Base-by-base conservation (phyloP, 2,113 vertebrate genomes). In the Takifugu bimaculatus region DNA sequence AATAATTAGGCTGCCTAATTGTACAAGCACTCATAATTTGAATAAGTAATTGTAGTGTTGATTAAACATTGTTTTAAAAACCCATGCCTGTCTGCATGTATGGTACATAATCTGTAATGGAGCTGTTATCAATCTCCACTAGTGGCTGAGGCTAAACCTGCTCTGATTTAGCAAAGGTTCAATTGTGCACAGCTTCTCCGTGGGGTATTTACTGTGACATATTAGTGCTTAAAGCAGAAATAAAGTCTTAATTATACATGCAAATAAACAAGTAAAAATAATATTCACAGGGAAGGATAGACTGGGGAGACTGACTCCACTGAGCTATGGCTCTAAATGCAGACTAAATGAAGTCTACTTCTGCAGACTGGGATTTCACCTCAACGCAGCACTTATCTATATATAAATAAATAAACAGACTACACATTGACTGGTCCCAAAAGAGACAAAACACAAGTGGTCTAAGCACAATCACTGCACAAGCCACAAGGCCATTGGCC, bases 1-100 rank as follows among this genome's bases (percentile, higher is more conserved):
- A 20, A 20, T 20, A 74, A 79, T 80, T 70, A 79, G 51, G 32
- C 44, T 47, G 57, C 48, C 58, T 42, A 49, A 63, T 43, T 78
- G 32, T 68, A 62, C 55, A 50, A 48, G 26, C 50, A 35, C 60
- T 70, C 42, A 57, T 15, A 63, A 9, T 60, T 55, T 35, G 44
- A 60, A 68, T 74, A 49, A 53, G 49, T 48, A 35, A 44, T 75
- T 72, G 55, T 65, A 74, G 50, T 50, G 59, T 69, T 69, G 55
- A 72, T 67, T 77, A 64, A 66, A 63, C 48, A 45, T 29, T 49
- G 39, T 15, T 63, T 61, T 75, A 27, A 56, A 39, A 57, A 11
- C 27, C n/a, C 35, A 15, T 50, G 35, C 35, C 35, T 39, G 45
- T 14, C 26, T 13, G 20, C 13, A 32, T 57, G 27, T 54, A 51